Percentiles rank a stretch among this genome's conserved stretches.
Conservation (phyloP, 1,140 invertebrate species). For the Diuraphis noxia region DNA sequence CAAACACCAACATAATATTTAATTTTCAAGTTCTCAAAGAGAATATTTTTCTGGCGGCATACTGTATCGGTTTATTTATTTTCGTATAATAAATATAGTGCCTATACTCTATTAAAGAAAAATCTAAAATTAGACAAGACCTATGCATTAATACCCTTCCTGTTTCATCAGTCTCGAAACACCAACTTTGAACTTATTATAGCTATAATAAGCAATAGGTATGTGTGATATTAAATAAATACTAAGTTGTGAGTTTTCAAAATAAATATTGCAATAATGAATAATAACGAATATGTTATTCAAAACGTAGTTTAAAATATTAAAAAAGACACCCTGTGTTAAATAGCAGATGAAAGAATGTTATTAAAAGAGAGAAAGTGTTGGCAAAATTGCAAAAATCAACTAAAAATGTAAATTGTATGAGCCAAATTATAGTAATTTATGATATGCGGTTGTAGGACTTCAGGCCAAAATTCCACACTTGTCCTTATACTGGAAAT, state of each 20-base stretch:
- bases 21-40: not conserved
- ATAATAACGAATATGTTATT: not conserved
- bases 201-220: not conserved
- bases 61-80: not conserved
- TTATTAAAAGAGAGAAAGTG: not conserved
- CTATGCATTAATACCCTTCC: not conserved
- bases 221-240: not conserved
- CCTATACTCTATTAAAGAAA: not conserved
- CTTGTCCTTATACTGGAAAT: not conserved
- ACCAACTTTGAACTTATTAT: not conserved
- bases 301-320: not conserved
- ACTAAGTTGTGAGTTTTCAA: not conserved
- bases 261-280: not conserved
- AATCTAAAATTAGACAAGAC: not conserved
- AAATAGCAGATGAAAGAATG: not conserved
- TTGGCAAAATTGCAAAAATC: slow-evolving; percentile 21
- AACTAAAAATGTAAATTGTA: not conserved
- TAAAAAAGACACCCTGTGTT: not conserved
- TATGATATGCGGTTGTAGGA: not conserved
- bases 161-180: not conserved
- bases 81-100: not conserved
- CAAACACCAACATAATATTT: not conserved
- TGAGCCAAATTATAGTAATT: slow-evolving; percentile 16
- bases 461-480: not conserved
- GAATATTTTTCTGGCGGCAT: not conserved